Evolutionary conservation across 2,113 vertebrate genomes (phyloP), one percentile per base, ranked within the genome.

Genomic region (Laticauda laticaudata): DNA sequence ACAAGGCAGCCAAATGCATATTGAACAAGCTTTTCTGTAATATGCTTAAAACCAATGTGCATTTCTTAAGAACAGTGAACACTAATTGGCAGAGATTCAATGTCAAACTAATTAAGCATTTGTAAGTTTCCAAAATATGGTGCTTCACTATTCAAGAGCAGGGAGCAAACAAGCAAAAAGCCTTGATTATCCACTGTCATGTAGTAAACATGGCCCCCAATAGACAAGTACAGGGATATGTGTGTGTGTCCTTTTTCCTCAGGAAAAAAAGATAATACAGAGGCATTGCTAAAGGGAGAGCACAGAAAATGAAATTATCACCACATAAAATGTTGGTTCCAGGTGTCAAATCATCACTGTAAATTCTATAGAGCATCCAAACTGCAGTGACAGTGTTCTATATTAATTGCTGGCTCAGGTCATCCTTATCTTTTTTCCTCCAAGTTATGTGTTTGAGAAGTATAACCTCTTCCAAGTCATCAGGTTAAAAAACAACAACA

Each of bases 171-270:
- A 94, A 93, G 86, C 56, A n/a, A 24, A 75, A 94, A 45, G 87
- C 91, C 48, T 95, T 97, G 91, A 93, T 96, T 96, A 94, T 96
- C 75, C 94, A 95, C 96, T 89, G 92, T 55, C 43, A 54, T 81
- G 55, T 93, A 94, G 91, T 94, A 86, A 92, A 95, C 95, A 48
- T 20, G 43, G 20, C 57, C 87, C 94, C 93, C 59, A 87, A 89
- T 88, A 92, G 93, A 0, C 61, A 86, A 14, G 92, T 55, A 91
- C 90, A 96, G 91, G 59, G 5, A 89, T 10, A 5, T 21, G 53
- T 48, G 39, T 15, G 61, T 55, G 61, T 45, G 39, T 55, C 23
- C 29, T 34, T 24, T 86, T 34, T 23, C 48, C 87, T 18, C 55
- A 39, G 20, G 59, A 96, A 96, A 88, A 88, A 64, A 89, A 85